phyloP scores from a whole-genome alignment of 64 coral and sea anemone genomes.

The Orbicella faveolata region DNA sequence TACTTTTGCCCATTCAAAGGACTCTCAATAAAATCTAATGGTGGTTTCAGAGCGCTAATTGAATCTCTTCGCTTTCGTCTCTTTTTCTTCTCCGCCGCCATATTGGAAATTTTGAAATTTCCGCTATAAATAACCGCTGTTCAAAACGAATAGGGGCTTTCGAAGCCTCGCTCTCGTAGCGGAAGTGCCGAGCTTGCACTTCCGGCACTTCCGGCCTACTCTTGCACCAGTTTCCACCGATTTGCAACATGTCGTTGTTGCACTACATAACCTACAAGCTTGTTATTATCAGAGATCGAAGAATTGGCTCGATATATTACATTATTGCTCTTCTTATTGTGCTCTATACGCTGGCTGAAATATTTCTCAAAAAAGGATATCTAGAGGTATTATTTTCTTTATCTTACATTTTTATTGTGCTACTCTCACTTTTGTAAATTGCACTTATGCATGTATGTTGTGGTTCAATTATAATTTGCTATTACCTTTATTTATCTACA shows the following conservation, averaged over 20 bases:
- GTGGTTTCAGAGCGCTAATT: constrained; percentile 63
- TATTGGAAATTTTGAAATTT: constrained; percentile 71
- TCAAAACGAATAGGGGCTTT: background rate
- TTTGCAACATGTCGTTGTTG: constrained; percentile 77
- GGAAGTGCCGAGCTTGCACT: constrained; percentile 6
- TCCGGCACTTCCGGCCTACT: background rate
- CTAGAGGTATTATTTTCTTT: constrained; percentile 61
- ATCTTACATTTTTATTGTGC: background rate
- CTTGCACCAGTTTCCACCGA: background rate
- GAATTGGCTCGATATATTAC: constrained; percentile 88
- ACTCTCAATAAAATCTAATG: constrained; percentile 82
- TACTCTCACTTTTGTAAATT: no score
- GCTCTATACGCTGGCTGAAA: constrained; percentile 83
- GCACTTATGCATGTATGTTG: no score
- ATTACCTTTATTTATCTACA: no score
- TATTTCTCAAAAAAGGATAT: constrained; percentile 94
- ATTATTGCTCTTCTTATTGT: constrained; percentile 63
- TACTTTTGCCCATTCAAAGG: constrained; percentile 70
- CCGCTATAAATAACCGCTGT: constrained; percentile 10
- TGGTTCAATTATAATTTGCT: no score
- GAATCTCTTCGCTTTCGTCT: constrained; percentile 70
- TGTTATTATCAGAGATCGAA: constrained; percentile 86
- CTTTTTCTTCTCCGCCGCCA: constrained; percentile 64
- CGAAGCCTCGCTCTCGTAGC: background rate
- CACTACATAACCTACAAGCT: constrained; percentile 96